Base-by-base conservation (phyloP, 2,888 invertebrate genomes). In the Microdon myrmicae region DNA sequence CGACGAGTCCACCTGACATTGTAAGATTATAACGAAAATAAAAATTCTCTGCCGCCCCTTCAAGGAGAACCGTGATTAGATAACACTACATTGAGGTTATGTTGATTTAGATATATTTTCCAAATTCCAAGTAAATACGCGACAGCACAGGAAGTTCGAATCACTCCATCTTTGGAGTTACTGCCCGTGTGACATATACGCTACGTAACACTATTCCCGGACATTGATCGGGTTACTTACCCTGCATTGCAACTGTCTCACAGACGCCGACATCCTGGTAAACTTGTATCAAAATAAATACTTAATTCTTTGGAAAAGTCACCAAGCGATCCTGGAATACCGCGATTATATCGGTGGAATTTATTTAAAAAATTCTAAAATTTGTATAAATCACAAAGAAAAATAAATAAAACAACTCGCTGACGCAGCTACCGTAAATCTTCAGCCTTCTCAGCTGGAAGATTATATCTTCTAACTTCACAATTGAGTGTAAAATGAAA, bases 391-490 rank as follows among this genome's bases (percentile, higher is more conserved):
- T 37, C 56, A 56, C 60, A 51, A 64, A n/a, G n/a, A n/a, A n/a
- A n/a, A n/a, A n/a, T n/a, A n/a, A n/a, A n/a, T n/a, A n/a, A n/a
- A n/a, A n/a, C n/a, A n/a, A n/a, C n/a, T n/a, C n/a, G n/a, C n/a
- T n/a, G n/a, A n/a, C n/a, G n/a, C n/a, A n/a, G n/a, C n/a, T n/a
- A n/a, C 51, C 25, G 20, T n/a, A 70, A 77, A 78, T 76, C 79
- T 79, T 79, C 79, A 79, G 79, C 79, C 78, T 74, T 78, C 79
- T 79, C 72, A 78, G 75, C 79, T 78, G 79, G 77, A 79, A 79
- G 79, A 79, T 78, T 73, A 74, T 70, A 69, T 71, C 73, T 72
- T 70, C 73, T 74, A 73, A 72, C 70, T n/a, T n/a, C n/a, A n/a
- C n/a, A n/a, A n/a, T n/a, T 74, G 73, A 66, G 32, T 37, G 22